Evolutionary conservation across 2,797 vertebrate genomes (phyloP), one percentile per base, ranked within the genome.

Genomic region (Antennarius maculatus): DNA sequence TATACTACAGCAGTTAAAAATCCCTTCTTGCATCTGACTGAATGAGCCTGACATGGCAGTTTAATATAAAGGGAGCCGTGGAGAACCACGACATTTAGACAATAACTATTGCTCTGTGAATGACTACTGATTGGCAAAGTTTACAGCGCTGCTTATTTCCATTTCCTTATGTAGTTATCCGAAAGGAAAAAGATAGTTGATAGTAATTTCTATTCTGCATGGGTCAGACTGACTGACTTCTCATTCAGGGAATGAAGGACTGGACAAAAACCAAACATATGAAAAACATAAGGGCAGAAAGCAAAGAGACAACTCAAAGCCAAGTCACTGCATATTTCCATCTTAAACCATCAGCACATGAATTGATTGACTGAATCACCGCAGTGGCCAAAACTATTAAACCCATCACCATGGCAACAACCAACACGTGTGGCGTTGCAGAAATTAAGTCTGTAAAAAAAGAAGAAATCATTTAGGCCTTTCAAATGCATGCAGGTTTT

Each of bases 401-500:
- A 66, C 37, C 50, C 62, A 64, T 63, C 67, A 79, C 18, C 55
- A 75, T 60, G 76, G 61, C 5, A 54, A 67, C 47, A 71, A 57
- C 9, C 28, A 48, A 52, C 31, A 71, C 18, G 65, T 41, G 58
- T 49, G 11, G 34, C 42, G 76, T 7, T 31, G 46, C 60, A 71
- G 37, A 82, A 70, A 74, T 66, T 6, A 76, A 47, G 27, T 17
- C 10, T 37, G 59, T 63, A 56, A n/a, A 56, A 52, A 12, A 71
- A 61, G 56, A 58, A 67, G 9, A 62, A 18, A 53, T 16, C 37
- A 47, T 34, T 34, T 34, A 34, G 31, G 7, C 7, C 31, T 42
- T 6, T 29, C 42, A 66, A 58, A 29, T 9, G 27, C 77, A 86
- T 85, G 81, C 83, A 79, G 51, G 56, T 58, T 54, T 53, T 68